Percentiles rank a stretch among this genome's conserved stretches.
Conservation (phyloP, 1,140 invertebrate genomes). For the Acromyrmex echinatior region DNA sequence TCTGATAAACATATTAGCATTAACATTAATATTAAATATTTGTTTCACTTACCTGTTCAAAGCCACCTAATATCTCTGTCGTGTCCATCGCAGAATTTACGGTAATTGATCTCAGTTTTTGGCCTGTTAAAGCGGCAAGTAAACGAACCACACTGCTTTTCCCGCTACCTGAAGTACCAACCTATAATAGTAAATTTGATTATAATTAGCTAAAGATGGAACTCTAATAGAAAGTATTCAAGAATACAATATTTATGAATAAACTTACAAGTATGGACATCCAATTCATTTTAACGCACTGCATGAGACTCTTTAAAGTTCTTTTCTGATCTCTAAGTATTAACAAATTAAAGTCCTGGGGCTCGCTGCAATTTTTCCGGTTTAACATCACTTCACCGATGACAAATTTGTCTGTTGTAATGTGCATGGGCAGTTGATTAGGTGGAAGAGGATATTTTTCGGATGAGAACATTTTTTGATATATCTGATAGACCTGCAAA, state of each 20-base stretch:
- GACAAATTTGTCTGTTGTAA: constrained; percentile 87
- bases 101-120: constrained; percentile 92
- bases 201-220: not conserved
- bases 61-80: constrained; percentile 97
- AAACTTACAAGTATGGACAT: constrained; percentile 93
- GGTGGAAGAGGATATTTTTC: constrained; percentile 86
- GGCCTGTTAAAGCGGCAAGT: constrained; percentile 92
- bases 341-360: constrained; percentile 86
- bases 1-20: not conserved
- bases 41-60: constrained; percentile 94
- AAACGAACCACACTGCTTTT: constrained; percentile 94
- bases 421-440: constrained; percentile 85
- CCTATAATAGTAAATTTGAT: constrained; percentile 83
- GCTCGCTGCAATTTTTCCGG: constrained; percentile 81
- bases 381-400: constrained; percentile 88
- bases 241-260: not conserved
- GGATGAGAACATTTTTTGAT: constrained; percentile 87
- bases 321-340: constrained; percentile 90
- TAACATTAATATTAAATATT: not conserved
- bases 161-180: constrained; percentile 92
- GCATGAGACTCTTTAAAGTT: constrained; percentile 91
- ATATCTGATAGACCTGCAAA: constrained; percentile 88
- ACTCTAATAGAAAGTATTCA: not conserved
- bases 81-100: constrained; percentile 98
- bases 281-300: constrained; percentile 96